phyloP scores from a whole-genome alignment of 1,140 invertebrate genomes.

The Zaprionus lachaisei region DNA sequence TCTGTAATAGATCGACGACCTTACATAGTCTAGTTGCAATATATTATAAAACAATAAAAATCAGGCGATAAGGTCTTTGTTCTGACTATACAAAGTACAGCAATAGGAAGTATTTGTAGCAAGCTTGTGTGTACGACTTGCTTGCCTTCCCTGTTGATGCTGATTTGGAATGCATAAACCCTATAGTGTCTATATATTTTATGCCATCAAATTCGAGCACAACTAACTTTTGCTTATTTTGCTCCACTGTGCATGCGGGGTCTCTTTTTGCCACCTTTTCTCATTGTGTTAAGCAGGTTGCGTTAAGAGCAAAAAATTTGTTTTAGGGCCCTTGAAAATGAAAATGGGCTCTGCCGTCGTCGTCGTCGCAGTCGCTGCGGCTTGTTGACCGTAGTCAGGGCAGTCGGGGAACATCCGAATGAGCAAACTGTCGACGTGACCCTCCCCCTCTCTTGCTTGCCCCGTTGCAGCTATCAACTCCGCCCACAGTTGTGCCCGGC shows the following conservation, averaged over 20 bases:
- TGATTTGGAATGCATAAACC: too few relatives aligned
- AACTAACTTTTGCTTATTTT: neutral
- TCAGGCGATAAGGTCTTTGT: too few relatives aligned
- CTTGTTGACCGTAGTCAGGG: constrained; percentile 43
- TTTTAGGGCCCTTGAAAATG: constrained; percentile 77
- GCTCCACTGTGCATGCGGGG: constrained; percentile 61
- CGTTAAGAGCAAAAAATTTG: constrained; percentile 66
- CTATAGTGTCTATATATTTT: too few relatives aligned
- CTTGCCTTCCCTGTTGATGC: too few relatives aligned
- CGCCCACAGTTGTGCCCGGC: constrained; percentile 40
- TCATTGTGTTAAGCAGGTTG: constrained; percentile 51
- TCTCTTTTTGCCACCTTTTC: constrained; percentile 56
- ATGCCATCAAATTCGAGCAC: neutral
- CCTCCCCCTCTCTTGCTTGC: neutral
- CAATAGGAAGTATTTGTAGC: too few relatives aligned
- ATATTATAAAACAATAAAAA: too few relatives aligned
- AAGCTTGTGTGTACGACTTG: too few relatives aligned
- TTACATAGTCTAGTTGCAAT: too few relatives aligned
- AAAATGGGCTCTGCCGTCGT: constrained; percentile 56
- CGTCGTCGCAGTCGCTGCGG: constrained; percentile 32
- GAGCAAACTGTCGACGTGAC: constrained; percentile 7
- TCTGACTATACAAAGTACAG: too few relatives aligned
- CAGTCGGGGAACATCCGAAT: neutral
- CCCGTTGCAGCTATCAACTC: constrained; percentile 14
- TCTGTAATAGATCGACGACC: too few relatives aligned